Evolutionary conservation across 2,797 vertebrate genomes (phyloP), one percentile per base, ranked within the genome.

Genomic region (Darevskia mixta): DNA sequence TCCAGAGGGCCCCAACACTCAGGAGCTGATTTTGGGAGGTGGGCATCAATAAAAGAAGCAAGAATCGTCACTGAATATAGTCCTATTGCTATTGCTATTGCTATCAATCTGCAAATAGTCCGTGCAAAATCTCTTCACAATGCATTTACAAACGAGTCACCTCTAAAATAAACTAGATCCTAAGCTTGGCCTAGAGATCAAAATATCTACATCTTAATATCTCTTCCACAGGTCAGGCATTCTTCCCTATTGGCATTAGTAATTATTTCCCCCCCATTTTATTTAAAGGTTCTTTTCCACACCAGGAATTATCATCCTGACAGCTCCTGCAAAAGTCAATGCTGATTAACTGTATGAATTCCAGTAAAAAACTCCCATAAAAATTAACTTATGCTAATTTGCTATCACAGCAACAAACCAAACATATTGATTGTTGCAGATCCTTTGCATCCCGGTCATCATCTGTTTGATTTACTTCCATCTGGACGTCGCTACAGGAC

Each of bases 311-410:
- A 1, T 5, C 45, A 55, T 32, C 15, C 23, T 61, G 79, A 82
- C 85, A 94, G 76, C 71, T 95, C 61, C 83, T 89, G 10, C 45
- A 82, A 86, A 93, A 88, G 84, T 20, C 84, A 84, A 66, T 86
- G 45, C 10, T 38, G 71, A 72, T 89, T 81, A 82, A 38, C 73
- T 67, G 41, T 58, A 92, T 88, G 66, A 61, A 85, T 89, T 9
- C 13, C 93, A 73, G 87, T 75, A 91, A 82, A 73, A 73, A 81
- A 89, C 10, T n/a, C 23, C 5, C 35, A 49, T 61, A 27, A 0
- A 0, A 64, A 3, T 79, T 29, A 87, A 49, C 32, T 83, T 82
- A 38, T 45, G 61, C 71, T 45, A 66, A 71, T 87, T 94, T 88
- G 84, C 73, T 32, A 87, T 17, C 61, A 2, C 0, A n/a, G 5